Conservation (phyloP, 2,888 invertebrate genomes). For the Empis stercorea region DNA sequence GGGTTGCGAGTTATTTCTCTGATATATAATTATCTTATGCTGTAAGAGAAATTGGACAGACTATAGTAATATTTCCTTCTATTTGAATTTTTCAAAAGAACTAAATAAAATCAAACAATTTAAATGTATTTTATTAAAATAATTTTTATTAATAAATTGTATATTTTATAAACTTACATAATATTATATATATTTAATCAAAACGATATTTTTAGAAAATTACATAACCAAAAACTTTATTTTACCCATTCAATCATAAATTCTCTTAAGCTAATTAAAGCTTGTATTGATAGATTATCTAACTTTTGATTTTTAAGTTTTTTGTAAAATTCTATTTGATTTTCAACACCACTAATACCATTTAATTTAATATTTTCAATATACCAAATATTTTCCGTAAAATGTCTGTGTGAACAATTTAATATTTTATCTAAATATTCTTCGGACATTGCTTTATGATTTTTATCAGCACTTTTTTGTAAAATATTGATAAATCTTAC, state of each 20-base stretch:
- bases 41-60: too few species aligned
- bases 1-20: too few species aligned
- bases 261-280: slow-evolving; percentile 15
- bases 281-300: slow-evolving; percentile 9
- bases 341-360: slow-evolving; percentile 23
- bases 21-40: too few species aligned
- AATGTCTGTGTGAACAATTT: slow-evolving; percentile 24
- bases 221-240: not conserved
- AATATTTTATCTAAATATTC: slow-evolving; percentile 23
- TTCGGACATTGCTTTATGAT: slow-evolving; percentile 17
- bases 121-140: too few species aligned
- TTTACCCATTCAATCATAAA: slow-evolving; percentile 16
- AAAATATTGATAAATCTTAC: slow-evolving; percentile 28
- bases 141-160: too few species aligned
- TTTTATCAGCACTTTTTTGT: slow-evolving; percentile 21
- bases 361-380: slow-evolving; percentile 22
- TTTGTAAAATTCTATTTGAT: slow-evolving; percentile 20
- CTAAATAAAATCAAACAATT: too few species aligned
- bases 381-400: slow-evolving; percentile 19
- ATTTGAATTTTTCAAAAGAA: too few species aligned
- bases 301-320: slow-evolving; percentile 11
- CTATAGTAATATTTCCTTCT: too few species aligned
- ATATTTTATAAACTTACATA: too few species aligned
- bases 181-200: too few species aligned
- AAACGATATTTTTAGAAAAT: too few species aligned